Evolutionary conservation across 2,113 vertebrate genomes (phyloP), one percentile per base, ranked within the genome.

Genomic region (Campylorhamphus procurvoides): DNA sequence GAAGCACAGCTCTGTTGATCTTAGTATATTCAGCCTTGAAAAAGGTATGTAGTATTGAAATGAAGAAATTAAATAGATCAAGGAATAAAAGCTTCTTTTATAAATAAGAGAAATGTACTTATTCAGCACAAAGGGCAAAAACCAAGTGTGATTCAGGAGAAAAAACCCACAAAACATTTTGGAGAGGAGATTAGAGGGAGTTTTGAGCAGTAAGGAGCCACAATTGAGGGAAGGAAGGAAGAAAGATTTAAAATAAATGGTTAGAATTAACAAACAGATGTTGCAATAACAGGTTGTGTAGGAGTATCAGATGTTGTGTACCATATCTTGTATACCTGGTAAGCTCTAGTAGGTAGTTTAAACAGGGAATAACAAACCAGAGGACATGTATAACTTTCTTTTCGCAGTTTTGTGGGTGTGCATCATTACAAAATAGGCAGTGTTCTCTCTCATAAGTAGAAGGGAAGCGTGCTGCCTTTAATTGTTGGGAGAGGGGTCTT

Each of bases 161-260:
- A 78, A 56, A 28, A 5, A 23, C 19, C 8, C 46, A 10, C 19
- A 22, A 22, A 23, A 19, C 42, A 24, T 87, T 94, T 82, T 72
- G n/a, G 4, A 92, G 53, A 58, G n/a, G 50, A 76, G 59, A 60
- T 66, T 85, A 42, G 72, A 83, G 63, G 46, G 78, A 88, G 13
- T 49, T 31, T 23, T 93, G 53, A 72, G 33, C 18, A 59, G 13
- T 60, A 63, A 82, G 40, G 31, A 89, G 28, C 8, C 49, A 87
- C 74, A 94, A 76, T 16, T 46, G 52, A 93, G 89, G 72, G 64
- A 93, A 91, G 72, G 64, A 92, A 91, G 72, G 31, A 78, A 93
- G 58, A 0, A 39, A 39, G 33, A 22, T 76, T 78, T 91, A 12
- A 53, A 66, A 75, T 27, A 93, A 93, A 60, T 28, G 25, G 37